These are phyloP conservation scores for Oreochromis spilurus DNA, from an alignment of 2,113 vertebrate genomes.

Conservation along the genomic window DNA sequence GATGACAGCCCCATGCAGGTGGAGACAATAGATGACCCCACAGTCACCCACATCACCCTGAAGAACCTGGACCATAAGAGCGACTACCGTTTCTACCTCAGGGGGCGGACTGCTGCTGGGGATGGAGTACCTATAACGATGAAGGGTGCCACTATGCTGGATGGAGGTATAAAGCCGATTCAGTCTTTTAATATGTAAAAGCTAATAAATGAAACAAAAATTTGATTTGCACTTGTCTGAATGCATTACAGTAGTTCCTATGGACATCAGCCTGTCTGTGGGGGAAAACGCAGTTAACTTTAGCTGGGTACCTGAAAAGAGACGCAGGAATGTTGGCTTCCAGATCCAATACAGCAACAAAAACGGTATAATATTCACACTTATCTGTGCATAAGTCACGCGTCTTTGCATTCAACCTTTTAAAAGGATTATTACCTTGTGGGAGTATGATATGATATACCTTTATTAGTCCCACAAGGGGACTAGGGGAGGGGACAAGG, in stretches of 20 bases:
- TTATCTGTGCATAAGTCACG: neutral
- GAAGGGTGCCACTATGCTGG: conserved; percentile 79
- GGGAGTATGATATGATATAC: too few relatives aligned
- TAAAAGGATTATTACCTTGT: neutral
- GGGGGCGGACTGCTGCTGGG: conserved; percentile 74
- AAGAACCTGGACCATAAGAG: conserved; percentile 69
- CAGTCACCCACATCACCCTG: conserved; percentile 62
- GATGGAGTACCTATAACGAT: conserved; percentile 69
- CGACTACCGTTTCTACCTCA: conserved; percentile 80
- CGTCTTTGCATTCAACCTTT: neutral
- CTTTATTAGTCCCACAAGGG: too few relatives aligned
- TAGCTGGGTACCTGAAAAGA: conserved; percentile 78
- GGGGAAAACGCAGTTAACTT: conserved; percentile 77
- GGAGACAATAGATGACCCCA: conserved; percentile 73
- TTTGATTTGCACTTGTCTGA: neutral
- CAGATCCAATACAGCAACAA: conserved; percentile 74
- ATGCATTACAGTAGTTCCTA: conserved; percentile 57
- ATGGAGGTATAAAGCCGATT: conserved; percentile 65
- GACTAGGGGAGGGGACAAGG: too few relatives aligned
- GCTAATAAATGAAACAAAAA: neutral
- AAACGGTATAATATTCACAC: conserved; percentile 39
- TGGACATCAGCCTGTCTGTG: conserved; percentile 65
- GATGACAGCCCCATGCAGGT: conserved; percentile 79
- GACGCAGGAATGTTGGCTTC: conserved; percentile 75
- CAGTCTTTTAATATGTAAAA: neutral